Base-by-base conservation (phyloP, 2,888 invertebrate species). In the Limnephilus auricula region DNA sequence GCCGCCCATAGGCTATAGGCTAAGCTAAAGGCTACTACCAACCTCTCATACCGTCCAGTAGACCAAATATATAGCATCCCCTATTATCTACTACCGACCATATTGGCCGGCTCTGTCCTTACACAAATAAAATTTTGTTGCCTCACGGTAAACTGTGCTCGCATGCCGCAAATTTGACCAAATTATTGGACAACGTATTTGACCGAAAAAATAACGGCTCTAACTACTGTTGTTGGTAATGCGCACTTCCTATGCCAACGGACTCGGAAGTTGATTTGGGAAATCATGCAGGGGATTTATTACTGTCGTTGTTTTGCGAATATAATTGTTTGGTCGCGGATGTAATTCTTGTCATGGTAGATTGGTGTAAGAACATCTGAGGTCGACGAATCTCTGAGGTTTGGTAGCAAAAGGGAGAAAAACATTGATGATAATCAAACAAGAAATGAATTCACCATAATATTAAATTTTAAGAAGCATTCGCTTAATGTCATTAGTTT, bases 191-290 rank as follows among this genome's bases (percentile, higher is more conserved):
- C 84, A 45, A 84, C 37, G 32, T 45, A 40, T 32, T 34, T 85
- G 84, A 40, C n/a, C 15, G 40, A 30, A 85, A 85, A 40, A 85
- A 85, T 40, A 85, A 85, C 40, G n/a, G 80, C 18, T 32, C 32
- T 80, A 80, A 31, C 65, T 65, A 31, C 65, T 65, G 65, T n/a
- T 85, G 45, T 85, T 85, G 37, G n/a, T 85, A 85, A 85, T 85
- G 40, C 85, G 45, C n/a, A 45, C 85, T 50, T 85, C 85, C 85
- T 40, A 45, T 45, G 50, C 40, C 85, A 85, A 45, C 40, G 85
- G 85, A 85, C 85, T 45, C 40, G 30, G 40, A 85, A 40, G 15
- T 45, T 18, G 45, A 40, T 40, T 37, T 80, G 80, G 15, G 15
- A 80, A 13, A 80, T 80, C 80, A 80, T 15, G 80, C 80, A 12